These are phyloP conservation scores for Chionomys nivalis DNA, from an alignment of 2,113 vertebrate genomes.

Conservation along the genomic window DNA sequence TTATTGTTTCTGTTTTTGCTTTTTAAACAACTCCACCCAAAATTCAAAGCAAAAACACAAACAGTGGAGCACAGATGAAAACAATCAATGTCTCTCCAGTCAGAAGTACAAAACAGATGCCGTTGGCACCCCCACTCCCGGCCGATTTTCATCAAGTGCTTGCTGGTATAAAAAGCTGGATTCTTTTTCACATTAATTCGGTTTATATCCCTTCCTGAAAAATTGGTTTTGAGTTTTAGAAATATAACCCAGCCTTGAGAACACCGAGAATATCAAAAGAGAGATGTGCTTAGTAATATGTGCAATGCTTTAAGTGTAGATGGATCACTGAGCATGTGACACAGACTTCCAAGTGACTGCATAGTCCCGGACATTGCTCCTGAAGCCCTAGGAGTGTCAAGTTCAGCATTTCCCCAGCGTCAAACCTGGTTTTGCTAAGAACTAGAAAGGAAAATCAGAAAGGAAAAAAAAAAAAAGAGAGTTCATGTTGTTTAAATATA, in stretches of 20 bases:
- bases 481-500: neutral
- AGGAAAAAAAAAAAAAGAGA: constrained; percentile 23
- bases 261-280: constrained; percentile 38
- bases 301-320: neutral
- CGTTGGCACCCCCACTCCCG: neutral
- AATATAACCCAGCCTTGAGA: constrained; percentile 19
- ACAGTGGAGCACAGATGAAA: constrained; percentile 73
- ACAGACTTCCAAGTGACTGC: constrained; percentile 24
- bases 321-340: neutral
- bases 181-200: constrained; percentile 53
- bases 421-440: constrained; percentile 3
- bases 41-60: constrained; percentile 71
- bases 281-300: neutral
- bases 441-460: neutral
- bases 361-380: neutral
- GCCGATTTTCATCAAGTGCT: constrained; percentile 49
- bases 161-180: constrained; percentile 66
- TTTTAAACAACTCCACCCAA: constrained; percentile 78
- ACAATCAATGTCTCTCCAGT: constrained; percentile 56
- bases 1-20: constrained; percentile 53
- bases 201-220: constrained; percentile 59
- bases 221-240: constrained; percentile 36
- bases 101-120: constrained; percentile 66
- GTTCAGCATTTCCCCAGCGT: neutral
- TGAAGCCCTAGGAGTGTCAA: neutral